These are phyloP conservation scores for Hermatobates lingyangjiaoensis DNA, from an alignment of 1,140 invertebrate species.

Conservation along the genomic window DNA sequence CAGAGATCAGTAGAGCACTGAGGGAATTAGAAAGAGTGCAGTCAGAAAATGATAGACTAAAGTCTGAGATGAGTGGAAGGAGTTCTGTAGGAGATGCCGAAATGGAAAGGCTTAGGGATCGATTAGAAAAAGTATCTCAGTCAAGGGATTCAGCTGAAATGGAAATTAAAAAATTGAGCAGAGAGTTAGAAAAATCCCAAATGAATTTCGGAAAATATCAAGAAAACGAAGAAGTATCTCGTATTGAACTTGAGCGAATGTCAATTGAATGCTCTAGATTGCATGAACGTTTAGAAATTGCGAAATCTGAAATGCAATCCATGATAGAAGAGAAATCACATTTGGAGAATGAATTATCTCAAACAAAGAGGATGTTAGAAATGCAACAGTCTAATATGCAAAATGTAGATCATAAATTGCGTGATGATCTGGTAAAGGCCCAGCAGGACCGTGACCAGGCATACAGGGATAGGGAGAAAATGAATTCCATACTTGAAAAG, in stretches of 20 bases:
- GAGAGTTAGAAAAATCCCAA: conserved; percentile 71
- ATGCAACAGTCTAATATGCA: conserved; percentile 36
- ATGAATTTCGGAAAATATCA: conserved; percentile 60
- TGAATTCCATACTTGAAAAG: conserved; percentile 48
- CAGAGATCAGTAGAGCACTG: conserved; percentile 63
- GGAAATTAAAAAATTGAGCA: conserved; percentile 61
- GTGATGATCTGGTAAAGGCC: conserved; percentile 22
- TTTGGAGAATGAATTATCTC: conserved; percentile 50
- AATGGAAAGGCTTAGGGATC: conserved; percentile 63
- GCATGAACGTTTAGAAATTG: conserved; percentile 51
- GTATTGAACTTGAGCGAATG: conserved; percentile 66
- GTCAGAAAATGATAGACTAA: conserved; percentile 18
- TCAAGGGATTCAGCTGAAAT: conserved; percentile 61
- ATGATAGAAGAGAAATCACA: conserved; percentile 27
- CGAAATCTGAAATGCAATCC: conserved; percentile 35
- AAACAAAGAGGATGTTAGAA: conserved; percentile 40
- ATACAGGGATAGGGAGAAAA: conserved; percentile 47
- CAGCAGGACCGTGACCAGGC: conserved; percentile 50
- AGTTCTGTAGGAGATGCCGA: conserved; percentile 37
- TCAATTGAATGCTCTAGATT: conserved; percentile 55
- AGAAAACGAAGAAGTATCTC: conserved; percentile 53
- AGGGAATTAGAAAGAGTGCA: conserved; percentile 53
- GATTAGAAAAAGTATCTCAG: conserved; percentile 59
- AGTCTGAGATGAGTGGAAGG: conserved; percentile 27
- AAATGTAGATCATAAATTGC: conserved; percentile 25